Conservation (phyloP, 2,888 invertebrate genomes). For the Eristalis pertinax region DNA sequence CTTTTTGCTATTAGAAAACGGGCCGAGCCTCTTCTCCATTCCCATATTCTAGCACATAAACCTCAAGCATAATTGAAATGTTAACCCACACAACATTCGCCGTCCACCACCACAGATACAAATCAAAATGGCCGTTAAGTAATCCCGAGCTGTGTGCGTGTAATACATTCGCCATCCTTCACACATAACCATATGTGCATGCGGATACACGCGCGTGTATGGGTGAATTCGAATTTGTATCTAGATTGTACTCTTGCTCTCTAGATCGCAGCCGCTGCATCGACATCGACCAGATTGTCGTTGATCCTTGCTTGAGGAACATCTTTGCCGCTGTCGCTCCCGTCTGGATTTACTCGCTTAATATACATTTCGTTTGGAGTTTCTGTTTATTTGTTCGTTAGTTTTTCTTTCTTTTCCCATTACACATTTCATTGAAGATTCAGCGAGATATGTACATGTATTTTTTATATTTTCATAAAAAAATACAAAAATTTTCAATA, state of each 20-base stretch:
- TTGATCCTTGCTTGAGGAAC: constrained; percentile 73
- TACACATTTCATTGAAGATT: constrained; percentile 49
- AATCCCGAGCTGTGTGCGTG: constrained; percentile 9
- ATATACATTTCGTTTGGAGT: not conserved
- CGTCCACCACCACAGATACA: constrained; percentile 59
- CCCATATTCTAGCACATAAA: constrained; percentile 8
- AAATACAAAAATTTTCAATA: constrained; percentile 39
- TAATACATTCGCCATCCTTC: constrained; percentile 7
- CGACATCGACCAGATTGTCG: constrained; percentile 73
- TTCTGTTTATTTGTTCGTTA: not conserved
- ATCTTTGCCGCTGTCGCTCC: constrained; percentile 50
- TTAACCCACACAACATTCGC: constrained; percentile 41
- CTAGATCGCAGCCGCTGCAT: constrained; percentile 66
- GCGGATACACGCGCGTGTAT: not conserved
- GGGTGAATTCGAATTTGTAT: constrained; percentile 49
- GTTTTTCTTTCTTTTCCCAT: not conserved
- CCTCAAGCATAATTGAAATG: constrained; percentile 69
- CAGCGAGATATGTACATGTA: constrained; percentile 75
- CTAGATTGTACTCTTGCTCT: constrained; percentile 65
- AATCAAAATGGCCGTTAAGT: constrained; percentile 80
- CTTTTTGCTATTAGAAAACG: constrained; percentile 34
- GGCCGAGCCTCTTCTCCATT: constrained; percentile 51
- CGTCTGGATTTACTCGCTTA: constrained; percentile 39
- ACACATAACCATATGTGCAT: constrained; percentile 40
- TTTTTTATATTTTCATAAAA: constrained; percentile 73